Base-by-base conservation (phyloP, 2,797 vertebrate genomes). In the Macroramphosus scolopax region DNA sequence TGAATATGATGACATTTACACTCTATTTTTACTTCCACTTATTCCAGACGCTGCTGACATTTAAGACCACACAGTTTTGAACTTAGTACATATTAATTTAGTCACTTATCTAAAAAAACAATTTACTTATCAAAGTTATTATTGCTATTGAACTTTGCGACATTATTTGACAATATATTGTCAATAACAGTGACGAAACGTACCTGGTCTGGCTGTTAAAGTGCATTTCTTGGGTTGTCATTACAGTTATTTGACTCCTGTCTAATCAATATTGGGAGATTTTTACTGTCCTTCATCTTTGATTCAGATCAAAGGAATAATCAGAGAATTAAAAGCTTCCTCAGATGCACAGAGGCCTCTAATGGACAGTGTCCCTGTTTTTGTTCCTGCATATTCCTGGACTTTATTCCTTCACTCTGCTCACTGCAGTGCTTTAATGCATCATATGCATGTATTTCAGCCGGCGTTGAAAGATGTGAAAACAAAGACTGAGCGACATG, bases 401-500 rank as follows among this genome's bases (percentile, higher is more conserved):
- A 16, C 63, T 24, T 56, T 63, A 20, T 67, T 59, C 34, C 38
- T 54, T 63, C 24, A 18, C 32, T 63, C 18, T 18, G 8, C 28
- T 22, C 36, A 31, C 45, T 45, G 44, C 57, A 26, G 39, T 3
- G 20, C 66, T 77, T 75, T 59, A 46, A 51, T 76, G 49, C 37
- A 34, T 33, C 50, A 44, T 42, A 74, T 70, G 80, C 51, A 68
- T 68, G 63, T 69, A 72, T 74, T 74, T 68, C 55, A 75, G 54
- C 59, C 56, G 16, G 62, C 38, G 5, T 38, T 51, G 72, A 71
- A 67, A 62, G 72, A 64, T 46, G n/a, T 49, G 39, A 63, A 80
- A 40, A 78, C 62, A 80, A 77, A 81, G 75, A 79, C 73, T 78
- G 83, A 86, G 55, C 84, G 83, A 81, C 84, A 73, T 82, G 82